Base-by-base conservation (phyloP, 1,140 invertebrate species). In the Drosophila ficusphila region DNA sequence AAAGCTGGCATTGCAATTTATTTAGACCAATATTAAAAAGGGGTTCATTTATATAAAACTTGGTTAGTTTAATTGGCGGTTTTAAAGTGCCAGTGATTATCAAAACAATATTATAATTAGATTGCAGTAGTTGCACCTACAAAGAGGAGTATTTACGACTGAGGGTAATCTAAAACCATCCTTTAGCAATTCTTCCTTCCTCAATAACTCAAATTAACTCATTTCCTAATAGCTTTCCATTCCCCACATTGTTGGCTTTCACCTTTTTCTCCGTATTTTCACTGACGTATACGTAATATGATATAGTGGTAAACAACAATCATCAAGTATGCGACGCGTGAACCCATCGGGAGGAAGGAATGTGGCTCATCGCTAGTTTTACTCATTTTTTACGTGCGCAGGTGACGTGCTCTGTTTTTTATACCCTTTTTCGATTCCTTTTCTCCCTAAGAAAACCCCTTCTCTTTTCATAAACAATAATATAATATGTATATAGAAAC, bases 281-380 rank as follows among this genome's bases (percentile, higher is more conserved):
- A 14, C 4, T n/a, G 34, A 27, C 29, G 65, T 48, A 54, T 65
- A 58, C 67, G 58, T 54, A 57, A 76, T 70, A 38, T 38, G 41
- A 41, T 61, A 29, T 16, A 36, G 7, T 7, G 12, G 12, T 6
- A 5, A 19, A 25, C 25, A 52, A 9, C 29, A 31, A 14, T 31
- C 51, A 76, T 76, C 34, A 57, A 61, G 46, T 61, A 76, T 67
- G 34, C 77, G 77, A 29, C 38, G 44, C 27, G 69, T 52, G 25
- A 25, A 5, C 46, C 54, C 8, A 71, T 51, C 14, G 3, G 14
- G 29, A 23, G 38, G 58, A 38, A 21, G 29, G 23, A 2, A 27
- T n/a, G 12, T 21, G 18, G 29, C 38, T 23, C 18, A 23, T 6
- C 18, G 18, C 4, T 44, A 19, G n/a, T 7, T 44, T 2, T 8